These are phyloP conservation scores for Datnioides undecimradiatus DNA, from an alignment of 2,113 vertebrate species.

Conservation along the genomic window DNA sequence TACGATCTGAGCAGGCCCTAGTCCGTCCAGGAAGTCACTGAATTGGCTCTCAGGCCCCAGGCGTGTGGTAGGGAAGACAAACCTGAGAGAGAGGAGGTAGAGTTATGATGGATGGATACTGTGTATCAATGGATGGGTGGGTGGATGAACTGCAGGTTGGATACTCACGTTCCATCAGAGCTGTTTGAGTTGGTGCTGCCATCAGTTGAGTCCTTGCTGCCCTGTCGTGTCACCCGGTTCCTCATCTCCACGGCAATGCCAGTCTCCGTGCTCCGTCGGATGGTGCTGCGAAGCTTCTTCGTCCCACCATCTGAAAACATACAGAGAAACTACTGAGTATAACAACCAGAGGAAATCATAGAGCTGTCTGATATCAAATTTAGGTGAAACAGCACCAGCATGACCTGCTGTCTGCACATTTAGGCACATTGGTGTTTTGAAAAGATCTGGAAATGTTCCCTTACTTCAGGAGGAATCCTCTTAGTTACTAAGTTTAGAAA, in stretches of 20 bases:
- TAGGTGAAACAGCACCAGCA: conserved; percentile 1
- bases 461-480: background rate
- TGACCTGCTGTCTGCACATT: background rate
- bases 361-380: conserved; percentile 25
- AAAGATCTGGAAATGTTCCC: background rate
- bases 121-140: background rate
- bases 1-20: conserved; percentile 97
- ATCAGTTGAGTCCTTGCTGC: conserved; percentile 96
- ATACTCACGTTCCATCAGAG: conserved; percentile 96
- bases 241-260: conserved; percentile 99
- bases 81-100: conserved; percentile 80
- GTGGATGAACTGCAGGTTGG: background rate
- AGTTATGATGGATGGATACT: background rate
- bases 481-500: background rate
- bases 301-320: conserved; percentile 88
- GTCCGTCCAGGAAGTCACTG: conserved; percentile 96
- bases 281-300: conserved; percentile 98
- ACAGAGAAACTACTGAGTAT: conserved; percentile 7
- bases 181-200: conserved; percentile 99
- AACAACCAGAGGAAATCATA: background rate
- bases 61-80: conserved; percentile 95
- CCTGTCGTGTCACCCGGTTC: conserved; percentile 93
- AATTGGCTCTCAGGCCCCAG: conserved; percentile 97
- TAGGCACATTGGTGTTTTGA: background rate
- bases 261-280: conserved; percentile 96